phyloP scores from a whole-genome alignment of 2,888 invertebrate genomes.

The Athalia cordata region DNA sequence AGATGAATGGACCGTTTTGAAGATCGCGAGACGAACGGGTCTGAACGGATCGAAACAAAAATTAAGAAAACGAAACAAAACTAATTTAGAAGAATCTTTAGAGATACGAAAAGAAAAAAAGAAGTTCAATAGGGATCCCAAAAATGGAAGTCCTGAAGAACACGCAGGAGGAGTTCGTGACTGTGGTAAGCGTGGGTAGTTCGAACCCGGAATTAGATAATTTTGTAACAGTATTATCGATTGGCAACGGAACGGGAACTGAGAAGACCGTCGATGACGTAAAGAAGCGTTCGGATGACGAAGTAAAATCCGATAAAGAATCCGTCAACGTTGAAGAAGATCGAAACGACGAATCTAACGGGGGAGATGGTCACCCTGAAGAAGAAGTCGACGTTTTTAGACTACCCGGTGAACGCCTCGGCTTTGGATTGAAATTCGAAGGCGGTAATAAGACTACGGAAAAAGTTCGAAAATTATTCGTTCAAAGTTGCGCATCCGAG shows the following conservation, averaged over 20 bases:
- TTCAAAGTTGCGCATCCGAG: slow-evolving; percentile 91
- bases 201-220: slow-evolving; percentile 66
- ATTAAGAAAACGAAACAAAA: background rate
- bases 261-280: slow-evolving; percentile 64
- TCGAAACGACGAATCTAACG: slow-evolving; percentile 43
- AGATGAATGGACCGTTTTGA: slow-evolving; percentile 33
- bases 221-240: slow-evolving; percentile 79
- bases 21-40: background rate
- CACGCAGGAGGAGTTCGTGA: slow-evolving; percentile 75
- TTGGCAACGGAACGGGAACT: slow-evolving; percentile 73
- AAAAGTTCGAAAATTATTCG: slow-evolving; percentile 86
- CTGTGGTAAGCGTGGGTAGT: slow-evolving; percentile 77
- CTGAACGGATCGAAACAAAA: background rate
- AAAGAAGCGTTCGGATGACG: slow-evolving; percentile 17
- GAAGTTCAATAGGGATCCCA: background rate
- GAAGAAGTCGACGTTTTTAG: slow-evolving; percentile 89
- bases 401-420: slow-evolving; percentile 91
- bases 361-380: slow-evolving; percentile 72
- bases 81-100: background rate
- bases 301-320: slow-evolving; percentile 17
- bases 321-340: slow-evolving; percentile 11
- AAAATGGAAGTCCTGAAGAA: slow-evolving; percentile 57
- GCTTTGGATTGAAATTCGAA: slow-evolving; percentile 94
- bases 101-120: background rate
- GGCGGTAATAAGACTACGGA: slow-evolving; percentile 90